Evolutionary conservation across 2,797 vertebrate genomes (phyloP).

Genomic region (Bradypus variegatus): DNA sequence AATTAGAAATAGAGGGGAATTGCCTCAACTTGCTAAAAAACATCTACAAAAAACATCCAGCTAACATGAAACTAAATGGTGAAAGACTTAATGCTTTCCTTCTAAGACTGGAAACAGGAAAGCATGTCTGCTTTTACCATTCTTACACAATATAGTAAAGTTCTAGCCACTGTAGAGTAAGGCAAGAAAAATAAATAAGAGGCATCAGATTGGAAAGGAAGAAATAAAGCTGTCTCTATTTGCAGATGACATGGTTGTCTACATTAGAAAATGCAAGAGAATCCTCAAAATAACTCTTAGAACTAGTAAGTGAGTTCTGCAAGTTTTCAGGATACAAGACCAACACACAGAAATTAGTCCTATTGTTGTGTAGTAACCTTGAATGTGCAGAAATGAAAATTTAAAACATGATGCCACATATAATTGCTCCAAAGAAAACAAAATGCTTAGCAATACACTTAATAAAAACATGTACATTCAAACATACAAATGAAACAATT

Average conservation of each 20-base stretch:
- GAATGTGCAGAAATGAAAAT: neutral
- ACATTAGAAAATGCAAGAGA: neutral
- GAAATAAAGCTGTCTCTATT: too few relatives aligned
- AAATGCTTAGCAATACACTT: neutral
- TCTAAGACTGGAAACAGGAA: too few relatives aligned
- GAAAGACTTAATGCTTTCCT: neutral
- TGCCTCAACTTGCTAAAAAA: neutral
- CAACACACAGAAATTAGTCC: neutral
- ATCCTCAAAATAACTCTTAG: neutral
- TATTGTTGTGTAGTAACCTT: neutral
- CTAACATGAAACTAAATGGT: neutral
- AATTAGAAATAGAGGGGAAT: neutral
- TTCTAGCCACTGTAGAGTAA: too few relatives aligned
- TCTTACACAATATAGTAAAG: neutral
- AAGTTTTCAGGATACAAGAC: neutral
- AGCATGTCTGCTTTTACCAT: neutral
- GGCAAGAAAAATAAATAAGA: too few relatives aligned
- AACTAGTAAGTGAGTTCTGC: neutral
- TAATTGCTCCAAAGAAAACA: neutral
- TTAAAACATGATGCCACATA: neutral
- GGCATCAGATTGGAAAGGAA: too few relatives aligned
- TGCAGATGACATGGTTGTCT: too few relatives aligned
- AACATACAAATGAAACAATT: neutral
- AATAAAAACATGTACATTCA: neutral
- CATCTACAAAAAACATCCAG: neutral